Percentiles rank a stretch among this genome's conserved stretches.
phyloP scores from a whole-genome alignment of 2,888 invertebrate genomes.

The Cremastinae sp. region DNA sequence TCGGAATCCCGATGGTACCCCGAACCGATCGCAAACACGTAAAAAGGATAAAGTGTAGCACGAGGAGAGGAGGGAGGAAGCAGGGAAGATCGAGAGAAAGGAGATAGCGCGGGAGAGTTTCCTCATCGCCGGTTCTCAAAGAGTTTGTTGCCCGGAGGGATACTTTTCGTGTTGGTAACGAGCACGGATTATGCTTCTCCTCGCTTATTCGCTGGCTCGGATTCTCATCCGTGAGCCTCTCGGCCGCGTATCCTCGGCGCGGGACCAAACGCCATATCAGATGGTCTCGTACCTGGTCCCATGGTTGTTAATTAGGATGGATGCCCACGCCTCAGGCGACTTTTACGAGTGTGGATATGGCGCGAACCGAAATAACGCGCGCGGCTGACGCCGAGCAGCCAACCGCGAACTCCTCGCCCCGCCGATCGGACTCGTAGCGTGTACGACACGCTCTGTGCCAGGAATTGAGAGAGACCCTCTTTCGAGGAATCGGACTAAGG shows the following conservation, averaged over 20 bases:
- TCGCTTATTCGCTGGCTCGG: slow-evolving; percentile 35
- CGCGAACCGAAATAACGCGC: slow-evolving; percentile 77
- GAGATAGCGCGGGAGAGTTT: slow-evolving; percentile 32
- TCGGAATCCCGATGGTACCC: slow-evolving; percentile 27
- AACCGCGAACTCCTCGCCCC: slow-evolving; percentile 36
- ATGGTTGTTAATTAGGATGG: slow-evolving; percentile 80
- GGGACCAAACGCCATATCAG: slow-evolving; percentile 72
- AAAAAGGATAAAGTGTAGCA: slow-evolving; percentile 39
- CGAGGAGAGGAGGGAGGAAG: slow-evolving; percentile 53
- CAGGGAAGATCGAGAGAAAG: slow-evolving; percentile 25
- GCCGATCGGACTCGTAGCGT: slow-evolving; percentile 10
- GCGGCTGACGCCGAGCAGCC: slow-evolving; percentile 70
- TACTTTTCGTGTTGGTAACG: slow-evolving; percentile 79
- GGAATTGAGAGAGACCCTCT: slow-evolving; percentile 65
- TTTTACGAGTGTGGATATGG: slow-evolving; percentile 78
- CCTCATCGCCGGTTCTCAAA: slow-evolving; percentile 38
- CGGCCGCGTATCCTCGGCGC: slow-evolving; percentile 17
- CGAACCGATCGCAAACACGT: slow-evolving; percentile 40
- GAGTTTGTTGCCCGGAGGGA: slow-evolving; percentile 65
- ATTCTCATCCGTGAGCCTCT: slow-evolving; percentile 22
- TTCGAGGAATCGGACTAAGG: slow-evolving; percentile 73
- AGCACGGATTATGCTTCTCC: slow-evolving; percentile 76
- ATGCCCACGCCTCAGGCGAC: slow-evolving; percentile 79
- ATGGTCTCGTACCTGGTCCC: slow-evolving; percentile 78
- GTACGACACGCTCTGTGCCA: slow-evolving; percentile 29